These are phyloP conservation scores for Ectemnius cavifrons DNA, from an alignment of 2,888 invertebrate genomes.

Conservation along the genomic window DNA sequence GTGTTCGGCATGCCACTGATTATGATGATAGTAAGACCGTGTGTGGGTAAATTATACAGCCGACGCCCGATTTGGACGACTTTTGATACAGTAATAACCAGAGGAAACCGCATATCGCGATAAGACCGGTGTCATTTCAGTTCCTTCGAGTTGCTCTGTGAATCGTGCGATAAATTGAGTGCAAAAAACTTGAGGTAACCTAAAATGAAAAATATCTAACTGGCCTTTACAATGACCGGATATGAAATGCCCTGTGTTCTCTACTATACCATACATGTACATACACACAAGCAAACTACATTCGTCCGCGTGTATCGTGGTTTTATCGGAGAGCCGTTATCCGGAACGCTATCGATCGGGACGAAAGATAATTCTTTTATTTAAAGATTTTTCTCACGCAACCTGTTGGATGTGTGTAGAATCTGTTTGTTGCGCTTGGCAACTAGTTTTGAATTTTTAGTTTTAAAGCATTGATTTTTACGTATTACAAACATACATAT, in stretches of 20 bases:
- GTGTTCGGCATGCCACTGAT: slow-evolving; percentile 10
- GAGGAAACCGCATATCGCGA: slow-evolving; percentile 33
- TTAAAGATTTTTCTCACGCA: slow-evolving; percentile 15
- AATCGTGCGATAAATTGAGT: too few relatives aligned
- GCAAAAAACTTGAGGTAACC: too few relatives aligned
- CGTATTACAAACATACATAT: too few relatives aligned
- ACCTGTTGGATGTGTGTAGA: not conserved
- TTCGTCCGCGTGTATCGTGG: not conserved
- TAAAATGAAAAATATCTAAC: slow-evolving; percentile 1
- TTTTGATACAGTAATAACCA: slow-evolving; percentile 22
- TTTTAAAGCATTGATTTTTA: too few relatives aligned
- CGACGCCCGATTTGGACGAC: slow-evolving; percentile 12
- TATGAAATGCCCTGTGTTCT: slow-evolving; percentile 9
- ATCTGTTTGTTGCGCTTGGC: too few relatives aligned
- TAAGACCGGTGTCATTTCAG: slow-evolving; percentile 14
- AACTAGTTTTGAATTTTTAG: too few relatives aligned
- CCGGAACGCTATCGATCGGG: slow-evolving; percentile 32
- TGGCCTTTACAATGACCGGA: slow-evolving; percentile 3
- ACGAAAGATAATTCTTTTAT: slow-evolving; percentile 30
- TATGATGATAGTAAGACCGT: slow-evolving; percentile 15
- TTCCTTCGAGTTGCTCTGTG: too few relatives aligned
- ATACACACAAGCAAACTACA: not conserved
- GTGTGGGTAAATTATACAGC: slow-evolving; percentile 10
- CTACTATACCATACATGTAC: not conserved
- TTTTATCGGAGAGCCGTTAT: slow-evolving; percentile 36